Base-by-base conservation (phyloP, 2,113 vertebrate species). In the Rhadina sibilatrix region DNA sequence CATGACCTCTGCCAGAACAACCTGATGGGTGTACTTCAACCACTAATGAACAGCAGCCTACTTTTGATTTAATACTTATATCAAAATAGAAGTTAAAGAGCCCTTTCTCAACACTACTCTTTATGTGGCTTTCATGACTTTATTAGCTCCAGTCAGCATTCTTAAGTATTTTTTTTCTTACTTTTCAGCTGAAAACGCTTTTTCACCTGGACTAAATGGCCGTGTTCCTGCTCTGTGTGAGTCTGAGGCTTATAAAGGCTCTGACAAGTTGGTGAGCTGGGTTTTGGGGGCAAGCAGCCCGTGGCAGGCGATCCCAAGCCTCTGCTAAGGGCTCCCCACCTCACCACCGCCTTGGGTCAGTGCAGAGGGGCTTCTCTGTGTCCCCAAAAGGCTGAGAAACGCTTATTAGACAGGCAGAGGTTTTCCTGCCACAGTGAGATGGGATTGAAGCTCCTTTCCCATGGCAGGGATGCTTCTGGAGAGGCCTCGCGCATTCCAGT, bases 181-280 rank as follows among this genome's bases (percentile, higher is more conserved):
- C 20, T 83, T 89, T 92, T 77, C 59, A 68, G 18, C 22, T 81
- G 79, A 83, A 83, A 53, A 81, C 3, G 28, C 5, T 72, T 72
- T 94, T 95, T 87, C 59, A 92, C 72, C 69, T 90, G 76, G 65
- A 66, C 50, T 21, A 69, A 84, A 37, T 10, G 44, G 57, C 56
- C 4, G 8, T 11, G 20, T 21, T 69, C 27, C 23, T 64, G n/a
- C 38, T 78, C 81, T 54, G n/a, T 57, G 50, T 27, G 61, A 66
- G 65, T 40, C 59, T 50, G 5, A 40, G 56, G 47, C 47, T 78
- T 40, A 19, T 63, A 90, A 88, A 84, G 42, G 60, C 38, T 85
- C 33, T 0, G 1, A 57, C 13, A 57, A 74, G n/a, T 15, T 0
- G 1, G 25, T 0, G 4, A 60, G 20, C 33, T 77, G 71, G 17